phyloP scores from a whole-genome alignment of 2,797 vertebrate genomes.

The Xenops minutus region DNA sequence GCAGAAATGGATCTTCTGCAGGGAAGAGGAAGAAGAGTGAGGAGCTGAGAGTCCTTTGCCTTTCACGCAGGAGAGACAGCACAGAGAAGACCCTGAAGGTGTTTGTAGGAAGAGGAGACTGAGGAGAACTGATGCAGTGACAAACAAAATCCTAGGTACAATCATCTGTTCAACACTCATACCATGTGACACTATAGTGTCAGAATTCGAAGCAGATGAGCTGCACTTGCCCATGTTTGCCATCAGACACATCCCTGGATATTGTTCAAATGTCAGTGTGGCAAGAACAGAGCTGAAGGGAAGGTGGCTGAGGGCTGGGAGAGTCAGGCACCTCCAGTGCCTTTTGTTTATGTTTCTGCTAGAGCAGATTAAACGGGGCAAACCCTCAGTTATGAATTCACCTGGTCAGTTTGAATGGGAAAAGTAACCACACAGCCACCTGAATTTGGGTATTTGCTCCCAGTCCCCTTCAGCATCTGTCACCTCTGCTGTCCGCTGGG shows the following conservation, averaged over 20 bases:
- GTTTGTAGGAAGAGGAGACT: background rate
- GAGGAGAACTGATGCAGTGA: background rate
- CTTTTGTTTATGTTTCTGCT: background rate
- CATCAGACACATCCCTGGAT: background rate
- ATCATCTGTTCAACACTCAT: background rate
- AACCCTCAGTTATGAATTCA: background rate
- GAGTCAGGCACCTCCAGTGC: background rate
- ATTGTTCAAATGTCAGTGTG: rapidly evolving
- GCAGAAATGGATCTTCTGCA: background rate
- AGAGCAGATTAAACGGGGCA: background rate
- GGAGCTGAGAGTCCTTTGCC: background rate
- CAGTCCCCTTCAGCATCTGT: background rate
- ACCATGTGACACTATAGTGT: rapidly evolving
- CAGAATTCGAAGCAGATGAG: background rate
- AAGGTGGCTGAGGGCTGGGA: background rate
- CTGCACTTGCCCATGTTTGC: background rate
- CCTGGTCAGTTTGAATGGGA: background rate
- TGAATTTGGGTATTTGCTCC: background rate
- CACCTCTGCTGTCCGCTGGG: background rate
- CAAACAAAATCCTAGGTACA: background rate
- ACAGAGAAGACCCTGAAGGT: background rate
- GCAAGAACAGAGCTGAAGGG: background rate
- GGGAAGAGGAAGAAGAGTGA: background rate
- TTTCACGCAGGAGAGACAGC: background rate
- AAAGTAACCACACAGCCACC: background rate